Base-by-base conservation (phyloP, 2,113 vertebrate species). In the Ahaetulla prasina region DNA sequence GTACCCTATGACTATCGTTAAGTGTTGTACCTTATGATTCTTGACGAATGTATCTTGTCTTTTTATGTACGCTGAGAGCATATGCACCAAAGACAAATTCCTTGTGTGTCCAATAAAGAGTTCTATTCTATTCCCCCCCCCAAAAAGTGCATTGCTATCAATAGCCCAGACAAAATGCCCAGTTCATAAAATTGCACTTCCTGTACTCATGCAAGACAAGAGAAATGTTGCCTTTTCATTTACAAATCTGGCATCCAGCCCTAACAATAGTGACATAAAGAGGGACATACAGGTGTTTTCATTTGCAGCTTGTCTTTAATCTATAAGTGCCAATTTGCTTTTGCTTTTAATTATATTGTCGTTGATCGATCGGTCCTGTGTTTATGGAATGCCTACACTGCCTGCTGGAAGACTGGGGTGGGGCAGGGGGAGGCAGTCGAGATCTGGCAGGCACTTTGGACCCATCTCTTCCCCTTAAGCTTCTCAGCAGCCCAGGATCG, bases 271-370 rank as follows among this genome's bases (percentile, higher is more conserved):
- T 97, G 93, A 96, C 87, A 89, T 92, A 96, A 95, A 93, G 95
- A 94, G 90, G 93, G 95, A 96, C 90, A 0, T 95, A 97, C 96
- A 96, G 95, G 97, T 97, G 96, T 93, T 96, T 95, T 95, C 95
- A 96, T 96, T 97, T 96, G 96, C 94, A 96, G 96, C 96, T 96
- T 98, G 96, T 92, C 96, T 97, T 97, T 97, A 95, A 98, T 97
- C 97, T 97, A 92, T 95, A 96, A 96, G 96, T 97, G 98, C 97
- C 97, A 96, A 96, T 98, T 97, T 97, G 96, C 95, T 97, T 97
- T 96, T 95, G 95, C 96, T 97, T 97, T 97, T 98, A 98, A 98
- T 98, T 97, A 97, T 96, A 98, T 96, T 95, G 96, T 97, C 96
- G 96, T 97, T 96, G 96, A 96, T 97, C 96, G 94, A 96, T 97